phyloP scores from a whole-genome alignment of 2,797 vertebrate species.

The Saxicola maurus region DNA sequence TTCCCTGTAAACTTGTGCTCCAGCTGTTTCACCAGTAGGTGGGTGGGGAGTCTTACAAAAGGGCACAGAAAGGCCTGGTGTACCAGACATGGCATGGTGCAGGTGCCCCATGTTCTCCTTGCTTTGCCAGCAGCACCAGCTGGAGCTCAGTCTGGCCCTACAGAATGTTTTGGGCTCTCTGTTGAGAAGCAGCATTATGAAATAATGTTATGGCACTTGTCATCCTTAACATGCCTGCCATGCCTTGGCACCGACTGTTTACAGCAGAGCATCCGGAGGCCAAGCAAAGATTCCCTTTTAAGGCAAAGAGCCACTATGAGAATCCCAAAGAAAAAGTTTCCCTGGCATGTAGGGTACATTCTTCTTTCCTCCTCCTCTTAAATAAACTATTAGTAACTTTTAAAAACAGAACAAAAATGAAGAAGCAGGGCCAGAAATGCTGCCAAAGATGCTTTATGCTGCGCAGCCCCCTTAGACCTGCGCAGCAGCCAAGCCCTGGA shows the following conservation, averaged over 20 bases:
- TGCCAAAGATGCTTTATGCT: conserved; percentile 30
- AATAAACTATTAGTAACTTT: conserved; percentile 65
- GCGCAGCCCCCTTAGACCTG: not conserved
- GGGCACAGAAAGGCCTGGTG: not conserved
- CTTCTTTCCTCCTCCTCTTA: conserved; percentile 66
- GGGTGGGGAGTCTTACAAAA: not conserved
- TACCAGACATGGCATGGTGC: not conserved
- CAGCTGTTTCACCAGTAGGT: no score
- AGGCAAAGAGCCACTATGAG: conserved; percentile 68
- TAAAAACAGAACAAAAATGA: conserved; percentile 63
- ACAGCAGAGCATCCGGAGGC: conserved; percentile 36
- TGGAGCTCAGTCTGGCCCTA: not conserved
- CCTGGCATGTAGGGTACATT: conserved; percentile 64
- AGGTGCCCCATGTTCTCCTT: not conserved
- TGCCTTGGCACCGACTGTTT: conserved; percentile 51
- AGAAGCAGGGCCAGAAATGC: conserved; percentile 9
- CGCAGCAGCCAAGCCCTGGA: not conserved
- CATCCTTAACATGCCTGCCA: conserved; percentile 49
- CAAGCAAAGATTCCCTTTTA: conserved; percentile 70
- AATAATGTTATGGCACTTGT: conserved; percentile 52
- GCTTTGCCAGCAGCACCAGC: not conserved
- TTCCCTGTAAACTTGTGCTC: not conserved
- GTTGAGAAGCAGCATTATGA: conserved; percentile 18
- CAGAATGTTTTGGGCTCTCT: conserved; percentile 10
- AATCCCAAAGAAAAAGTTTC: conserved; percentile 62